Base-by-base conservation (phyloP, 2,113 vertebrate genomes). In the Caranx ignobilis region DNA sequence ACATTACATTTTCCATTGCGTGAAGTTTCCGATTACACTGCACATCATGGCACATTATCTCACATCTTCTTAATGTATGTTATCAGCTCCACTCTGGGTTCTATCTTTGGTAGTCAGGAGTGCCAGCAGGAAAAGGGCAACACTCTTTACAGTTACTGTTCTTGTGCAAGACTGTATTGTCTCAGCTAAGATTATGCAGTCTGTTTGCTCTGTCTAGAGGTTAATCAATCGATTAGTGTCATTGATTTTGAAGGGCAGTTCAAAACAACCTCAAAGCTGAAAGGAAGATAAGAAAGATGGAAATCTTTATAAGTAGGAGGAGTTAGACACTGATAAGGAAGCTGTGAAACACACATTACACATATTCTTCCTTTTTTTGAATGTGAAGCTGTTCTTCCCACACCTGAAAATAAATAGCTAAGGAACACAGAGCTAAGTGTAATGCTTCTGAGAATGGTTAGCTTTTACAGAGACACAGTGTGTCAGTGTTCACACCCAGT, bases 151-250 rank as follows among this genome's bases (percentile, higher is more conserved):
- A 18, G 34, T 52, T 19, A 41, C 39, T 39, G 45, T 19, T 35
- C 39, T 39, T 54, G 56, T 50, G n/a, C 55, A 34, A 56, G 8
- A 0, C 35, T 41, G 16, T 1, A 2, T 73, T 3, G 35, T 59
- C 39, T 73, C 34, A 41, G 47, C 41, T 47, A 19, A 47, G 50
- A 75, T 41, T 2, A 10, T 41, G 39, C 11, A 41, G 39, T 41
- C 6, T 8, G 6, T 26, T 56, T 32, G 12, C 13, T 43, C 60
- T 34, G 19, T 19, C 45, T 63, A 45, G 59, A 72, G 57, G 81
- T 75, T 80, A 48, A 82, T 87, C 16, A 76, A 66, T 81, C 1
- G 48, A 66, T 79, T 85, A 48, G 35, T 52, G 18, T 60, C 69
- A 87, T 68, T 81, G 82, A 86, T 85, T 80, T 63, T 72, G 52